These are phyloP conservation scores for Nibea coibor DNA, from an alignment of 2,113 vertebrate species.

Conservation along the genomic window DNA sequence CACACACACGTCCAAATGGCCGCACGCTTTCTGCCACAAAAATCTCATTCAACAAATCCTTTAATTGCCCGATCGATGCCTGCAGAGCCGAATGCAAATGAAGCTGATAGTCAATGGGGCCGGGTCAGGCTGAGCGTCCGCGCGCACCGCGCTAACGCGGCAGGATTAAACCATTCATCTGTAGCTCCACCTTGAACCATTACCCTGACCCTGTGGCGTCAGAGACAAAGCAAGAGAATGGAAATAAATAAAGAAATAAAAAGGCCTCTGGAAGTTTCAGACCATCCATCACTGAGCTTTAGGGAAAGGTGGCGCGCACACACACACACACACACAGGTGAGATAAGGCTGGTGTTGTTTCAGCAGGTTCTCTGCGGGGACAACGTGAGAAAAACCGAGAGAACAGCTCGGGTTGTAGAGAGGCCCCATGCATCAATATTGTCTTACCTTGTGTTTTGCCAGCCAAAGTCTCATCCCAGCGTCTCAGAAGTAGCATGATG, in stretches of 20 bases:
- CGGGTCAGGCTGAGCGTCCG: constrained; percentile 45
- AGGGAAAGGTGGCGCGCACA: constrained; percentile 4
- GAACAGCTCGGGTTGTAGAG: neutral
- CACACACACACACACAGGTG: constrained; percentile 3
- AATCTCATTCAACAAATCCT: constrained; percentile 68
- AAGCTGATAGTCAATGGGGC: constrained; percentile 65
- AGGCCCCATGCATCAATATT: constrained; percentile 21
- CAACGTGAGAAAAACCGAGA: neutral
- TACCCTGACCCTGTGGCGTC: constrained; percentile 56
- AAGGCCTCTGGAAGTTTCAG: constrained; percentile 36
- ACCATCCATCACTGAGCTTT: constrained; percentile 70
- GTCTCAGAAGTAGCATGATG: constrained; percentile 87
- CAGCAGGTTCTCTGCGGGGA: constrained; percentile 17
- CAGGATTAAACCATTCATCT: constrained; percentile 64
- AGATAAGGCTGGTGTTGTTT: constrained; percentile 46
- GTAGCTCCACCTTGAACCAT: constrained; percentile 71
- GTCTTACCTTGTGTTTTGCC: constrained; percentile 83
- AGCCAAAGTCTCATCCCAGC: constrained; percentile 83
- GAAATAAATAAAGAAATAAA: constrained; percentile 17
- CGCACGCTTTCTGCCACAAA: constrained; percentile 23
- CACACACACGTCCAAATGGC: neutral
- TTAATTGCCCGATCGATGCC: constrained; percentile 78
- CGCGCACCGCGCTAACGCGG: constrained; percentile 50
- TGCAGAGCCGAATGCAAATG: constrained; percentile 69
- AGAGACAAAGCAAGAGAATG: constrained; percentile 29